phyloP scores from a whole-genome alignment of 1,140 invertebrate species.

The Dreissena polymorpha region DNA sequence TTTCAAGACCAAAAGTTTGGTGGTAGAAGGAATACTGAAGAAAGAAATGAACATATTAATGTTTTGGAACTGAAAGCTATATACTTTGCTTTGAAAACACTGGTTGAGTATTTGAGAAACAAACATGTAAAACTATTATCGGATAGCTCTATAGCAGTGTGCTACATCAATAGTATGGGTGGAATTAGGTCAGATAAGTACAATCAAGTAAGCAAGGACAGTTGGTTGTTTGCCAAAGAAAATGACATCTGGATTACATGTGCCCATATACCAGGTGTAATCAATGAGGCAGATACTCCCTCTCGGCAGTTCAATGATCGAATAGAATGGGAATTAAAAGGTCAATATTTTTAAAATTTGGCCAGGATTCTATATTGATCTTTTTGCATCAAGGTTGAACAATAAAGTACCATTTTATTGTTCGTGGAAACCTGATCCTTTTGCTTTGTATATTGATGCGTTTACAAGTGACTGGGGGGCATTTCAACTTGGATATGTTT shows the following conservation, averaged over 20 bases:
- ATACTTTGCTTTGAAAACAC: neutral
- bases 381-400: constrained; percentile 30
- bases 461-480: constrained; percentile 10
- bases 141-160: neutral
- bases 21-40: neutral
- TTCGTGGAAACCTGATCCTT: constrained; percentile 17
- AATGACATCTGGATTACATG: neutral
- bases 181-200: neutral
- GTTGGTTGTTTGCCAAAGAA: constrained; percentile 11
- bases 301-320: constrained; percentile 21
- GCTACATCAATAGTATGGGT: constrained; percentile 25
- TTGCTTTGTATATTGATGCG: constrained; percentile 6
- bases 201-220: neutral
- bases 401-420: constrained; percentile 10
- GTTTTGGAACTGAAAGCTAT: neutral
- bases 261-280: constrained; percentile 6
- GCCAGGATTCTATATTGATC: neutral
- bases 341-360: constrained; percentile 9
- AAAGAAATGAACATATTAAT: constrained; percentile 20
- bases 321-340: constrained; percentile 19
- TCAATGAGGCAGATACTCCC: constrained; percentile 25
- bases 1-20: neutral
- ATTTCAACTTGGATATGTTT: constrained; percentile 14
- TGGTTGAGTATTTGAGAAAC: neutral
- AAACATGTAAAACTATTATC: constrained; percentile 20